Evolutionary conservation across 2,888 invertebrate genomes (phyloP), one percentile per base, ranked within the genome.

Genomic region (Atrina japonica): DNA sequence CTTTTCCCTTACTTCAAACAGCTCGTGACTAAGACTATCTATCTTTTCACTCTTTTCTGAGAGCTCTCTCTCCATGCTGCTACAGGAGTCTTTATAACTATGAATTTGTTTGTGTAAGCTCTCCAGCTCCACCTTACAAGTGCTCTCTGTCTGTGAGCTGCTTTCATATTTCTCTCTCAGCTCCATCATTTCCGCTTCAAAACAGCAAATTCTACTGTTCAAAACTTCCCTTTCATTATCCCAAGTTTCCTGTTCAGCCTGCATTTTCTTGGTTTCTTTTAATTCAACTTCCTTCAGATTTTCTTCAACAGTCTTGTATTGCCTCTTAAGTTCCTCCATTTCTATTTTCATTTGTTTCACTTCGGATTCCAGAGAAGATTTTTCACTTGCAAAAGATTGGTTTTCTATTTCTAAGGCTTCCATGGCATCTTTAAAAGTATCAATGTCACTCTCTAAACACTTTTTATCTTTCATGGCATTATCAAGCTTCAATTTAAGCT

Each of bases 371-470:
- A 82, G 56, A 29, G 67, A 58, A 1, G 41, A 35, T 23, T 83
- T 83, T n/a, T 79, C 79, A 21, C 64, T 56, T 66, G 82, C 80
- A 25, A 81, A 52, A 21, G 73, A 68, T 11, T 71, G 58, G 53
- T 80, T 76, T 63, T 86, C 85, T 70, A 80, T 80, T 56, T 85
- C 83, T 49, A 84, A 53, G 1, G 82, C 76, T 64, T 86, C 84
- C 71, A 86, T 78, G 16, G 74, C 73, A 70, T 83, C 84, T 69
- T 85, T 80, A 14, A 81, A 76, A n/a, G 77, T 81, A 5, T 82
- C 83, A 23, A 81, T 52, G 30, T 77, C 78, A 16, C 68, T 60
- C 27, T 76, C 70, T 16, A 69, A 16, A 6, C 70, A 66, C 50
- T 75, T 76, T 29, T 67, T 67, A 40, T 72, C 64, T 21, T 63